Base-by-base conservation (phyloP, 2,888 invertebrate genomes). In the Ectobius pallidus region DNA sequence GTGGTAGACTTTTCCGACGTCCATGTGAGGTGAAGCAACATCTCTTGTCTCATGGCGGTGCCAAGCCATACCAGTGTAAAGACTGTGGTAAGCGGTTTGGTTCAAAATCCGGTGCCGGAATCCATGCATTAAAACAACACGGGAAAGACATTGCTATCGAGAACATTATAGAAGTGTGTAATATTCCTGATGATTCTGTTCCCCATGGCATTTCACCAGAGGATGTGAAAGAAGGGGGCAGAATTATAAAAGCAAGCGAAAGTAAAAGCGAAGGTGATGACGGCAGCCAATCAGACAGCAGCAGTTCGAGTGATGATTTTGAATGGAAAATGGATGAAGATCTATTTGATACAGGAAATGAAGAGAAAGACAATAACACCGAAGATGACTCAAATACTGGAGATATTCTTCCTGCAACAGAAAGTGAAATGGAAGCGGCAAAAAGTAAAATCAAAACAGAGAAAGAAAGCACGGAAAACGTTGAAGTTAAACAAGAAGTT, bases 1-100 rank as follows among this genome's bases (percentile, higher is more conserved):
- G 76, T 69, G 75, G 75, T 3, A 62, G 74, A 9, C 71, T 73
- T 16, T 76, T 75, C 44, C 70, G 75, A 9, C 70, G 76, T 6
- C 75, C 75, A 0, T 74, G 75, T 58, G 76, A 76, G 55, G 73
- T 76, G 25, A 73, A 74, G 11, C 75, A 75, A 46, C 76, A 76
- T 71, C 46, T 76, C 46, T 61, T 76, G 9, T 75, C 76, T 16
- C 76, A 76, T 44, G 70, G 73, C 22, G 75, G 74, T 25, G 72
- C 73, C 2, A 76, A 76, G 32, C 76, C 75, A n/a, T 76, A 72
- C 42, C 65, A 71, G 44, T 76, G 76, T 42, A 68, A 63, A 34
- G 71, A 72, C 32, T 76, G 76, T 70, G 72, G 70, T 18, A 73
- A 70, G 62, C 55, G 70, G 18, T 76, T 76, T 52, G 72, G 72